Evolutionary conservation across 2,888 invertebrate genomes (phyloP), one percentile per base, ranked within the genome.

Genomic region (Chaetoderma sp.): DNA sequence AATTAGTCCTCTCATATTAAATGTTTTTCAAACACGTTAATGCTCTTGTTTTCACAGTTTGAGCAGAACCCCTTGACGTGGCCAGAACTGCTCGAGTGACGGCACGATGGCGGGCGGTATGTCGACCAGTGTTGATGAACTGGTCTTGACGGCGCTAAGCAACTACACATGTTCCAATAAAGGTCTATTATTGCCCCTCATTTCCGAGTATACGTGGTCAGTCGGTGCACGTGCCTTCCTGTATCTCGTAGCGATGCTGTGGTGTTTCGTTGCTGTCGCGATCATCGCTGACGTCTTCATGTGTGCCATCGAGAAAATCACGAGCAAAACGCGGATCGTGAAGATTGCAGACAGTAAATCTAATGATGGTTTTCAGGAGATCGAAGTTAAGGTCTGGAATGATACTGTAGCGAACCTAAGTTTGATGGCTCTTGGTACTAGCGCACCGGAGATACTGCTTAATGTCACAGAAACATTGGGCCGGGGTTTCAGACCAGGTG

Each of bases 271-370:
- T 62, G 90, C 89, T 1, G 87, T 90, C n/a, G 89, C 90, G 59
- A 90, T 90, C 68, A 88, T 89, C n/a, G 89, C 90, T 5, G 90
- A 90, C 75, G 85, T 88, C 64, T 90, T 90, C 79, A 90, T 90
- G 90, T 88, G 89, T 67, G 84, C 89, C 56, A 90, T 90, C 62
- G 90, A 90, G 77, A 88, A 88, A 76, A 90, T 90, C 75, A 90
- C 90, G 10, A 88, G 89, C 73, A 88, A 88, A 78, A 89, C 88
- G 1, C 79, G 85, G 50, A 86, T 85, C 70, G 87, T 89, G 28
- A 73, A 78, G 71, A 71, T 82, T 33, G 73, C 83, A 18, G 79
- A 78, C 55, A 73, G 75, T 0, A 72, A 68, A 49, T 71, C 72
- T 28, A 68, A 67, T 28, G 71, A 70, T 16, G 82, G 78, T 0